Evolutionary conservation across 2,888 invertebrate species (phyloP), one percentile per base, ranked within the genome.

Genomic region (Noctua comes): DNA sequence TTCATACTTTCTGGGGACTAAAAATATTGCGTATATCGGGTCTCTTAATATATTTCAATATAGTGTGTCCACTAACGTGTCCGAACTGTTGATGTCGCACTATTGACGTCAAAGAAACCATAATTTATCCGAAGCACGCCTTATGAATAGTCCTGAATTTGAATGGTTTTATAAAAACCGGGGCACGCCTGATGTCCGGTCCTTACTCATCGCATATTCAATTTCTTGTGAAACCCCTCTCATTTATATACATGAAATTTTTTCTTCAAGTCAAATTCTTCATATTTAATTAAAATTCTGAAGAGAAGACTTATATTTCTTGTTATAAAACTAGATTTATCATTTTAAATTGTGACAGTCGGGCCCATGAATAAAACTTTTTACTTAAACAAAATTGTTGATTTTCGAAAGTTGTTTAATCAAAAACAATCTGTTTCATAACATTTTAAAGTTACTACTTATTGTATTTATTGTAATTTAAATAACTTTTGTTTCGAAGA

Each of bases 241-340:
- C 87, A 87, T 88, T 88, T 85, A 88, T 88, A 88, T 85, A 86
- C 86, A 88, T 88, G 83, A 88, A 81, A 27, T 86, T 88, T 87
- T 87, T 88, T 77, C 85, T 78, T 75, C 73, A 71, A 80, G 76
- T 81, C 80, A 79, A 79, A 81, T 80, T 85, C 76, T 78, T 84
- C 85, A 85, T 77, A 78, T 86, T 85, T 80, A 88, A 88, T 87
- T 88, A 83, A 87, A 83, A 86, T 85, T 86, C 70, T 76, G 76
- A 75, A 68, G 76, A 71, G 71, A 64, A 64, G 81, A 84, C 73
- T 84, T 78, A 81, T 77, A 65, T 78, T 81, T 78, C 78, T 81
- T 70, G 71, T 84, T 86, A 83, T 18, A 73, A 62, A 84, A 75
- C 84, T 84, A 73, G 74, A 84, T 84, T 79, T 75, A 84, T 86